Percentiles rank a stretch among this genome's conserved stretches.
These are phyloP conservation scores for Podarcis raffonei DNA, from an alignment of 2,113 vertebrate species.

Conservation along the genomic window DNA sequence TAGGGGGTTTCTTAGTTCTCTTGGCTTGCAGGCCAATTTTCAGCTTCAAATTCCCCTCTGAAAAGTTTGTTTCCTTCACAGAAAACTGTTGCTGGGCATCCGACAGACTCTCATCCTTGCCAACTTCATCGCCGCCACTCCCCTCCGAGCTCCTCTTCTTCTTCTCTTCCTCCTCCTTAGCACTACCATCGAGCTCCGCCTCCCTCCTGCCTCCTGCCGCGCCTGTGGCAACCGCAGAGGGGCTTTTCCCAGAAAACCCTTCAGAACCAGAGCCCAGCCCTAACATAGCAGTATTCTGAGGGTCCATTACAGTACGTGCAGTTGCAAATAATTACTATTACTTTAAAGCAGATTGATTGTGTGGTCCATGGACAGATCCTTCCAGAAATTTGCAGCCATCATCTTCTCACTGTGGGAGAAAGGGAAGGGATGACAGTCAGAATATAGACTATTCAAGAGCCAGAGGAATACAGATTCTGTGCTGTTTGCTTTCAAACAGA, in stretches of 20 bases:
- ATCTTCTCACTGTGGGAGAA: slow-evolving; percentile 72
- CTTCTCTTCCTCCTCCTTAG: slow-evolving; percentile 74
- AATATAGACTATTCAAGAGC: slow-evolving; percentile 5
- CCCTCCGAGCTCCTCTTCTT: slow-evolving; percentile 65
- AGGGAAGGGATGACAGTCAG: slow-evolving; percentile 58
- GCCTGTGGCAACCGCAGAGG: slow-evolving; percentile 69
- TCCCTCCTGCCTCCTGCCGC: slow-evolving; percentile 73
- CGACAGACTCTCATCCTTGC: slow-evolving; percentile 42
- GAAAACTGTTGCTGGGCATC: slow-evolving; percentile 85
- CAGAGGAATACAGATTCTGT: neutral
- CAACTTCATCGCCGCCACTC: neutral
- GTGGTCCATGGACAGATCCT: slow-evolving; percentile 62
- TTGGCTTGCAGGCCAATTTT: slow-evolving; percentile 94
- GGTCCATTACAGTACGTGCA: slow-evolving; percentile 78
- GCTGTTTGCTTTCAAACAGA: neutral
- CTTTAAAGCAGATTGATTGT: slow-evolving; percentile 62
- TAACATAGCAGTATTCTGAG: slow-evolving; percentile 84
- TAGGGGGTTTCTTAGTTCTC: slow-evolving; percentile 96
- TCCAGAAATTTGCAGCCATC: slow-evolving; percentile 66
- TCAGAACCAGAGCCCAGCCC: slow-evolving; percentile 80
- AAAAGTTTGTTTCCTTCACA: slow-evolving; percentile 87
- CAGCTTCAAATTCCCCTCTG: slow-evolving; percentile 89
- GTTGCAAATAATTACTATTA: slow-evolving; percentile 34
- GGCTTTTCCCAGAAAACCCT: slow-evolving; percentile 80
- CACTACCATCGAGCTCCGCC: slow-evolving; percentile 58